Conservation (phyloP, 2,797 vertebrate genomes). For the Simalia tracyae region DNA sequence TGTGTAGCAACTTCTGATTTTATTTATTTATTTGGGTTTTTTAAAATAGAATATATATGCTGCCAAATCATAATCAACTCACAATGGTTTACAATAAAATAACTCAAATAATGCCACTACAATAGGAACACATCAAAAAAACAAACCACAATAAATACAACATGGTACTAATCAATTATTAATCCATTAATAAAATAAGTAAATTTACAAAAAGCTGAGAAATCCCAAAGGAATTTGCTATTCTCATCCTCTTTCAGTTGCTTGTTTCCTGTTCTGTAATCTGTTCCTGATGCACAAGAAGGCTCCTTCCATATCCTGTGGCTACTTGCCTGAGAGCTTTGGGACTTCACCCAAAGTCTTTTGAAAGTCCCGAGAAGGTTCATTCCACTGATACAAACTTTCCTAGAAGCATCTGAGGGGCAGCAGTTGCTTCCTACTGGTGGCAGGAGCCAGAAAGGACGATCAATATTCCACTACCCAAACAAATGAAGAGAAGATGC, state of each 20-base stretch:
- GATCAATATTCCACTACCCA: neutral
- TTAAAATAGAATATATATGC: neutral
- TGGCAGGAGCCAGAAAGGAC: neutral
- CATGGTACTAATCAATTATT: neutral
- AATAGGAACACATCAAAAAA: neutral
- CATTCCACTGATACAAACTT: neutral
- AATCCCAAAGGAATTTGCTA: neutral
- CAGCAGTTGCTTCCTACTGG: neutral
- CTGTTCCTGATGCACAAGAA: neutral
- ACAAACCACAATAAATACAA: neutral
- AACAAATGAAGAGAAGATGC: neutral
- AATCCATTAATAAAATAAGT: neutral
- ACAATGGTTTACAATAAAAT: neutral
- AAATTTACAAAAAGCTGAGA: neutral
- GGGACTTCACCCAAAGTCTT: neutral
- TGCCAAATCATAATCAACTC: neutral
- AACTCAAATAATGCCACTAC: neutral
- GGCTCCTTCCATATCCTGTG: neutral
- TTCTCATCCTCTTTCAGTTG: neutral
- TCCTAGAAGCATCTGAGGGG: neutral
- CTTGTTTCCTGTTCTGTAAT: neutral
- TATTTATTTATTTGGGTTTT: neutral
- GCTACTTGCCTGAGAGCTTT: neutral
- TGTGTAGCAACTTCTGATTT: neutral
- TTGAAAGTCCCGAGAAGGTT: neutral